Base-by-base conservation (phyloP, 2,113 vertebrate species). In the Etia nguti region DNA sequence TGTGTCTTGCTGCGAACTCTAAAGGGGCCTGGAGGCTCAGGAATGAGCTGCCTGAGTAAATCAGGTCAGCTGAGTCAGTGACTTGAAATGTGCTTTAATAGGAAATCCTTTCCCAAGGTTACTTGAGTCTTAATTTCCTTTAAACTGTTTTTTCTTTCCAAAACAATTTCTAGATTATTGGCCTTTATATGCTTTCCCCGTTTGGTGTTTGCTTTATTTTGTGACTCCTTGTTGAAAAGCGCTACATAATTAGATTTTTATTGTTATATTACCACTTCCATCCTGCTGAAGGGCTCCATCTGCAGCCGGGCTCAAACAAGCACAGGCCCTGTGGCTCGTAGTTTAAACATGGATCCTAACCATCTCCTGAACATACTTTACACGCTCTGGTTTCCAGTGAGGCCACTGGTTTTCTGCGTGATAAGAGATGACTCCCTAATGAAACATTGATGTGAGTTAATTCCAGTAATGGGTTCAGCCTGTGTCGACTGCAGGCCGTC, bases 391-490 rank as follows among this genome's bases (percentile, higher is more conserved):
- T 48, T 80, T 77, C n/a, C 68, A 89, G 62, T 22, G 26, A 59
- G 73, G 89, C 15, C 65, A 80, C 34, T 82, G 59, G 10, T 84
- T 88, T 86, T 81, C 36, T 81, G 81, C 41, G 2, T 80, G 79
- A 89, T 82, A 56, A 54, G 70, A 87, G 26, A 83, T 16, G 36
- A 46, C 22, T 56, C 15, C 6, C 10, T 7, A 16, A 90, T 94
- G n/a, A 93, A 94, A 94, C 81, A 88, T 87, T 90, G 15, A 94
- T 91, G 90, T 88, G 79, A 26, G 13, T 87, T 92, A 84, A 90
- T 89, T 91, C 79, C 86, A 77, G 43, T 80, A 60, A 83, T 87
- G 92, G 73, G 36, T 88, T 86, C 36, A 75, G 55, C 38, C 50
- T 57, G 77, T 46, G 56, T 85, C 36, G 6, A 13, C 26, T 80